Percentiles rank a stretch among this genome's conserved stretches.
These are phyloP conservation scores for Cyanocitta stelleri DNA, from an alignment of 2,113 vertebrate genomes.

Conservation along the genomic window DNA sequence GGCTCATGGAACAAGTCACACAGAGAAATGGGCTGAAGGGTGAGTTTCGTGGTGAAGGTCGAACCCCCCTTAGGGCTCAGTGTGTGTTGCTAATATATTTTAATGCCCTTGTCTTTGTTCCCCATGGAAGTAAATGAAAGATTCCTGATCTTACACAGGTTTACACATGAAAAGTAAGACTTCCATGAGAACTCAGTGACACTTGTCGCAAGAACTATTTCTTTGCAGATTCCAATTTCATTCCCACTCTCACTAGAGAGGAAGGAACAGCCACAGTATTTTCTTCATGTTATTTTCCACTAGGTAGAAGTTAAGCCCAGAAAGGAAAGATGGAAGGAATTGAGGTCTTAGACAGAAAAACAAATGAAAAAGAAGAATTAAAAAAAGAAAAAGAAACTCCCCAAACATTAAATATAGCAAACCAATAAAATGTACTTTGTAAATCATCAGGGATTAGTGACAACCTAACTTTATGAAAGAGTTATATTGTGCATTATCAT, in stretches of 20 bases:
- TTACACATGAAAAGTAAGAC: not conserved
- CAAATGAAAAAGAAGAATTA: no score
- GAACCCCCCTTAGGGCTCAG: not conserved
- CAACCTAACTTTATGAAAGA: not conserved
- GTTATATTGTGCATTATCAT: not conserved
- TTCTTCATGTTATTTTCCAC: not conserved
- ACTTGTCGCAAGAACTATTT: not conserved
- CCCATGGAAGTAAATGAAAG: not conserved
- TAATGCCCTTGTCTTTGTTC: not conserved
- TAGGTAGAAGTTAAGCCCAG: not conserved
- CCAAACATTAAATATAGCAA: not conserved
- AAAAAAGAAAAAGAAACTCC: no score
- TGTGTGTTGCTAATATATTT: not conserved
- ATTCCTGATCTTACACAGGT: not conserved
- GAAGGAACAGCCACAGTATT: accelerated
- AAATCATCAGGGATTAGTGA: not conserved
- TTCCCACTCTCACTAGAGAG: accelerated
- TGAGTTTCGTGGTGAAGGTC: not conserved
- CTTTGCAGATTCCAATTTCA: not conserved
- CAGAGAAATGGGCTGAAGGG: not conserved
- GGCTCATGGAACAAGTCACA: accelerated
- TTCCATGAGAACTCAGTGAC: accelerated
- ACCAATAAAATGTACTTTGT: not conserved
- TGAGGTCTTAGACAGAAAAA: not conserved
- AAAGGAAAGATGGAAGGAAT: not conserved